Base-by-base conservation (phyloP, 2,888 invertebrate species). In the Achlya flavicornis region DNA sequence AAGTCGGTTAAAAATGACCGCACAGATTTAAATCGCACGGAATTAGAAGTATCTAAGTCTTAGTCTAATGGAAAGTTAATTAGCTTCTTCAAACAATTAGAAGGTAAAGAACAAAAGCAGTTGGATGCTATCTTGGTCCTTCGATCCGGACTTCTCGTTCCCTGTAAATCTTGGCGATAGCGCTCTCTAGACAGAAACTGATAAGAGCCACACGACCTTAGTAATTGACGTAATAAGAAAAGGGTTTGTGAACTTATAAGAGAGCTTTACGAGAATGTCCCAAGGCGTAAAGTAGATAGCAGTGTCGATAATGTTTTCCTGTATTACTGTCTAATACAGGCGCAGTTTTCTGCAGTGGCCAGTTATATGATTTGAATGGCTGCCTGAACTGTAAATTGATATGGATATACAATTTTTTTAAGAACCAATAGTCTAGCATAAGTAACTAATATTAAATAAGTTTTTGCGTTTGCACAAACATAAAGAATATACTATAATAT, bases 181-280 rank as follows among this genome's bases (percentile, higher is more conserved):
- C 66, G 73, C 78, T 73, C 78, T 66, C 76, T 66, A 78, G 86
- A 82, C 87, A 86, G 78, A 66, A 71, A 72, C 65, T 77, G 92
- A 91, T 91, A 92, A 88, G 81, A 74, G 75, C 71, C 80, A 84
- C 88, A 87, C 88, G 89, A 88, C 84, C 85, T 75, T 73, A 81
- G 86, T 91, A 91, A 91, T 92, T 91, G 91, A 90, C 90, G 86
- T 88, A 88, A 88, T 90, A 89, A 85, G 85, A 85, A 81, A 84
- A 83, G 79, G 80, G 80, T 78, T 83, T 80, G 83, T 80, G 79
- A 79, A 79, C 78, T 74, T 75, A 79, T 78, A 75, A 71, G 74
- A 74, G 70, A 76, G 76, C 76, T 80, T 81, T 79, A 80, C 75
- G 77, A 76, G 73, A 76, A 71, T 77, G 74, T 79, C 77, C 71